A percentile compares a stretch with the other conserved stretches of the same genome.
Conservation (phyloP, 2,113 vertebrate genomes). For the Daboia siamensis region DNA sequence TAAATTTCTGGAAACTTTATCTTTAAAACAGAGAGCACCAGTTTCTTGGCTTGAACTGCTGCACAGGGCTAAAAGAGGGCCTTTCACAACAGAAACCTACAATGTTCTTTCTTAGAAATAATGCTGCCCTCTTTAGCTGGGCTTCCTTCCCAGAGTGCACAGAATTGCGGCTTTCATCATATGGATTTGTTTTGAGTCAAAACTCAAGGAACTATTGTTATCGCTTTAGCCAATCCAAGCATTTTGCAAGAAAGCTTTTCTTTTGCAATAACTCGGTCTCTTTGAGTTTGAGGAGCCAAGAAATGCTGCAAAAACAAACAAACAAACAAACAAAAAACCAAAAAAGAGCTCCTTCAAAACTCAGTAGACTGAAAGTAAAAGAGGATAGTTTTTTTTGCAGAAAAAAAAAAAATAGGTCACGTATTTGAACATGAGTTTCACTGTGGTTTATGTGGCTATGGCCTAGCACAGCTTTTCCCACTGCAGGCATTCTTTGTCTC, state of each 20-base stretch:
- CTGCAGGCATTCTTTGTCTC: not conserved
- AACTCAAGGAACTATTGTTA: not conserved
- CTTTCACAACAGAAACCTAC: not conserved
- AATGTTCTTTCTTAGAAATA: not conserved
- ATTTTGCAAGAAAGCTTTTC: not conserved
- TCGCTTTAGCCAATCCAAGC: not conserved
- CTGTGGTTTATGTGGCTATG: not conserved
- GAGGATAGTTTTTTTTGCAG: not conserved
- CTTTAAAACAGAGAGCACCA: not conserved
- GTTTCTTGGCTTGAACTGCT: not conserved
- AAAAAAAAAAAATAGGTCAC: too few relatives aligned
- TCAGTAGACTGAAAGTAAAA: not conserved
- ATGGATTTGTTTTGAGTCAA: not conserved
- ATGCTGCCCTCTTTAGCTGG: too few relatives aligned
- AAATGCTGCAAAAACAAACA: not conserved
- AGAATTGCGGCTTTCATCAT: not conserved
- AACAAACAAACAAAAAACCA: not conserved
- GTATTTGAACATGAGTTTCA: not conserved
- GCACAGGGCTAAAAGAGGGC: not conserved
- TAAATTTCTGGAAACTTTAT: not conserved
- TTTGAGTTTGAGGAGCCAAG: not conserved
- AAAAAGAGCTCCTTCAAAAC: not conserved
- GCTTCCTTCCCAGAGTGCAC: not conserved
- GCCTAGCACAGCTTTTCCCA: not conserved
- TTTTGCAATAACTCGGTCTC: not conserved